Evolutionary conservation across 23 tunicate genomes (phyloP).

Genomic region (Aplidium turbinatum): DNA sequence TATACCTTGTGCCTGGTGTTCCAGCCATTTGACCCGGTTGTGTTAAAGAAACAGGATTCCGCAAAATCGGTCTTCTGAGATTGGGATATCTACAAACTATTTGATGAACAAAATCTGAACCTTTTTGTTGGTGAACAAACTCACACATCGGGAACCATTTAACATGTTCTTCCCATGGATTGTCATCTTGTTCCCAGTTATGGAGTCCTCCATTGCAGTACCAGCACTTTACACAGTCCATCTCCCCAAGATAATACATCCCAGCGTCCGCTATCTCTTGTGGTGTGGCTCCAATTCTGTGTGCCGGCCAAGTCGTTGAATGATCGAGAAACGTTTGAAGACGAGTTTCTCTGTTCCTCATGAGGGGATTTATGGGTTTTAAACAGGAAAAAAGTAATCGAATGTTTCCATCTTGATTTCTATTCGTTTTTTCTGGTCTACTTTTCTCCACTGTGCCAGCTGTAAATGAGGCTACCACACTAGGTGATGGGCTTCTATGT

Average conservation of each 20-base stretch:
- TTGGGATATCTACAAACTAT: constrained; percentile 14
- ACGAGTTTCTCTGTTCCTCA: constrained; percentile 23
- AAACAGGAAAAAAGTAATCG: constrained; percentile 32
- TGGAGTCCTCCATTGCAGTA: constrained; percentile 65
- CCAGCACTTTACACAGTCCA: constrained; percentile 64
- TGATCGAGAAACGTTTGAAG: constrained; percentile 25
- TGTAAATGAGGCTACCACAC: too few species aligned
- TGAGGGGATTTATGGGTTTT: constrained; percentile 35
- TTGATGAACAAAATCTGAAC: constrained; percentile 29
- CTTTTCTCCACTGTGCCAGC: too few species aligned
- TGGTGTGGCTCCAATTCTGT: constrained; percentile 43
- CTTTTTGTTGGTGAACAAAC: constrained; percentile 29
- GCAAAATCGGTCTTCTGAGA: constrained; percentile 30
- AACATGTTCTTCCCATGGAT: constrained; percentile 56
- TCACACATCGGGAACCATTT: constrained; percentile 73
- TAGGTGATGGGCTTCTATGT: too few species aligned
- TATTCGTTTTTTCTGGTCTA: too few species aligned
- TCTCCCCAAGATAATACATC: constrained; percentile 29
- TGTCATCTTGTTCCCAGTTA: constrained; percentile 47
- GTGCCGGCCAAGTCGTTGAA: constrained; percentile 24
- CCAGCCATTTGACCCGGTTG: too few species aligned
- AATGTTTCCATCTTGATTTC: not conserved
- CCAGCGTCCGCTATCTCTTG: constrained; percentile 36
- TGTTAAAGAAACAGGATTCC: constrained; percentile 28
- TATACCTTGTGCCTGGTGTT: too few species aligned